Evolutionary conservation across 2,797 vertebrate species (phyloP).

Genomic region (Enteromius unitaeniatus): DNA sequence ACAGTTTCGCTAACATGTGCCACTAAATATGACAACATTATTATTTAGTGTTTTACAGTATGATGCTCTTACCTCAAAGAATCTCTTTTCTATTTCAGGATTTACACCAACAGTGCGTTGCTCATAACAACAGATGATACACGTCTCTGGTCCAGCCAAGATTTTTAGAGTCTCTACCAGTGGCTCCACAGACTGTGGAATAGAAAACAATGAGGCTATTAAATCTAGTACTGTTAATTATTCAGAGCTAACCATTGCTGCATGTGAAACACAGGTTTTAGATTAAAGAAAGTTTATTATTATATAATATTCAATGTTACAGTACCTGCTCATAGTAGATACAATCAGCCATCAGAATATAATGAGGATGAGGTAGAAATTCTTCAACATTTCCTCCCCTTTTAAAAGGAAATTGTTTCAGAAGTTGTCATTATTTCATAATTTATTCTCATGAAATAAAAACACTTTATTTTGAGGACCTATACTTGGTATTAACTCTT

Average conservation of each 20-base stretch:
- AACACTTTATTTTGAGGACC: too few species aligned
- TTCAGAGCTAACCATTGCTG: not conserved
- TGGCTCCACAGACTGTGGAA: slow-evolving; percentile 86
- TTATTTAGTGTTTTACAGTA: not conserved
- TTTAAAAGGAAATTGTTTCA: slow-evolving; percentile 36
- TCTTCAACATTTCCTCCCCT: slow-evolving; percentile 90
- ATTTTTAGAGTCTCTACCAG: slow-evolving; percentile 89
- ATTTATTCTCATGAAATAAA: not conserved
- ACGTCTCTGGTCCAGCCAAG: slow-evolving; percentile 86
- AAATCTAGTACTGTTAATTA: not conserved
- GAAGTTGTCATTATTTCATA: not conserved
- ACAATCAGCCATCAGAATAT: slow-evolving; percentile 95
- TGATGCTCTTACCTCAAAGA: slow-evolving; percentile 86
- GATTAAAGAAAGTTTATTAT: not conserved
- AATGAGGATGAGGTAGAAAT: slow-evolving; percentile 85
- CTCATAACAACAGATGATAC: slow-evolving; percentile 94
- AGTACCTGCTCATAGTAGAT: slow-evolving; percentile 97
- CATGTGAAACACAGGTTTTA: not conserved
- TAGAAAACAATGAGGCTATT: slow-evolving; percentile 28
- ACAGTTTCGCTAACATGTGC: not conserved
- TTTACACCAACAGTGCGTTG: slow-evolving; percentile 93
- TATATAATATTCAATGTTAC: not conserved
- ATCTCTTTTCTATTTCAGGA: slow-evolving; percentile 89
- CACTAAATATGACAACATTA: not conserved
- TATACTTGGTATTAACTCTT: too few species aligned